Percentiles rank a stretch among this genome's conserved stretches.
phyloP scores from a whole-genome alignment of 2,113 vertebrate genomes.

The Triplophysa rosa region DNA sequence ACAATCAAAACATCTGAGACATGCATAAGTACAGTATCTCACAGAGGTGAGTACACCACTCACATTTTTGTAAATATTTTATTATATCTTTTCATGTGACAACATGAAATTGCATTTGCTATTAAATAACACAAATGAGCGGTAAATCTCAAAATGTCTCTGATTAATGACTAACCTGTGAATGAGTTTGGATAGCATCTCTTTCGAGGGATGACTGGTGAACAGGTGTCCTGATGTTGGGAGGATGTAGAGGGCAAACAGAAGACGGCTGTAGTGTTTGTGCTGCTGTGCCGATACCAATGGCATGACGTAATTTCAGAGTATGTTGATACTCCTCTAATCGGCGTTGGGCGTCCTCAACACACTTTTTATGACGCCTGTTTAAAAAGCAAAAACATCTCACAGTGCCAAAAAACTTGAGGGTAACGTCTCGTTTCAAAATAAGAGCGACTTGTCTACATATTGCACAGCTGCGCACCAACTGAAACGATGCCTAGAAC shows the following conservation, averaged over 20 bases:
- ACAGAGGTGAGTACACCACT: too few relatives aligned
- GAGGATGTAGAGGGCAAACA: not conserved
- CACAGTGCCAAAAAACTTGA: not conserved
- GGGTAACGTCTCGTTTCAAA: not conserved
- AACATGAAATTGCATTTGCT: too few relatives aligned
- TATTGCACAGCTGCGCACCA: too few relatives aligned
- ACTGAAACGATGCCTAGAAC: too few relatives aligned
- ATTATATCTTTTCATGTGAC: too few relatives aligned
- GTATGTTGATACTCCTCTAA: slow-evolving; percentile 84
- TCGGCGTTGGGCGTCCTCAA: slow-evolving; percentile 76
- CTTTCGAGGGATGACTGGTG: not conserved
- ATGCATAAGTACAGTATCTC: too few relatives aligned
- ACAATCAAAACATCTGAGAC: too few relatives aligned
- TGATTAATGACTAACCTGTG: not conserved
- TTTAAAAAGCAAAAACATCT: not conserved
- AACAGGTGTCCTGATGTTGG: not conserved
- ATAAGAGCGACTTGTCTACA: not conserved
- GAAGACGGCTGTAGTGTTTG: slow-evolving; percentile 7
- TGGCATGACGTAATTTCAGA: slow-evolving; percentile 70
- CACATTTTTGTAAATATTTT: too few relatives aligned
- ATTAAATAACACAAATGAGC: too few relatives aligned
- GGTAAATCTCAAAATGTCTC: not conserved
- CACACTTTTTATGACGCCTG: slow-evolving; percentile 80
- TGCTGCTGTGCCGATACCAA: slow-evolving; percentile 35
- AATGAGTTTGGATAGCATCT: not conserved